Evolutionary conservation across 2,888 invertebrate species (phyloP), one percentile per base, ranked within the genome.

Genomic region (Ichneumoninae sp.): DNA sequence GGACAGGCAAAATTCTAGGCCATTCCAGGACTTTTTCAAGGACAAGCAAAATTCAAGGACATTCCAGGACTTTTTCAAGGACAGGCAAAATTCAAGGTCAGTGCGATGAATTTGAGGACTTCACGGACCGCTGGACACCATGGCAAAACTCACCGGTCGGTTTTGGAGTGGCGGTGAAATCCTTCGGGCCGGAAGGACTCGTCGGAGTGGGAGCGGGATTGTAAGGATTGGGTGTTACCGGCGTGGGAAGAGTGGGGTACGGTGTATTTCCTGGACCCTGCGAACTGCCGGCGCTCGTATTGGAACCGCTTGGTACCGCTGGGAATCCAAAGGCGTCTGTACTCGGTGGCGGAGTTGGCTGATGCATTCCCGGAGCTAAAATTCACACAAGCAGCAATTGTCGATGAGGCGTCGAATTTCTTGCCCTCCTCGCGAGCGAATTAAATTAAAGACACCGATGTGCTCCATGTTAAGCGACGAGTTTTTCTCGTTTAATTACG

Each of bases 151-250:
- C 85, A 92, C 92, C 89, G 85, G 89, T 87, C 10, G 88, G 81
- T 81, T 83, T 60, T 26, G 83, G 44, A 16, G 82, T 88, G 36
- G 86, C 30, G 30, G 83, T 33, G 65, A 83, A 80, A 78, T 63
- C 78, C 13, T 54, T 40, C 26, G 83, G 81, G 1, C 83, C 22
- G 30, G 65, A 82, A 22, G 85, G 83, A 78, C 88, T 89, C 22
- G 90, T 90, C 22, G 91, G 90, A 44, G 90, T 90, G 5, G 90
- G 90, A 26, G 90, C 88, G 33, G 91, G 91, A 87, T 91, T 92
- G 65, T 91, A 91, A 66, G 90, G 88, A 82, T 88, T 87, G 10
- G 90, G 90, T 69, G 88, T 88, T 70, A 80, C 77, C 19, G 88
- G 88, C 78, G 86, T 85, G 3, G 87, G 87, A 50, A 87, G 77